Conservation (phyloP, 2,113 vertebrate species). For the Nothocercus nigrocapillus region DNA sequence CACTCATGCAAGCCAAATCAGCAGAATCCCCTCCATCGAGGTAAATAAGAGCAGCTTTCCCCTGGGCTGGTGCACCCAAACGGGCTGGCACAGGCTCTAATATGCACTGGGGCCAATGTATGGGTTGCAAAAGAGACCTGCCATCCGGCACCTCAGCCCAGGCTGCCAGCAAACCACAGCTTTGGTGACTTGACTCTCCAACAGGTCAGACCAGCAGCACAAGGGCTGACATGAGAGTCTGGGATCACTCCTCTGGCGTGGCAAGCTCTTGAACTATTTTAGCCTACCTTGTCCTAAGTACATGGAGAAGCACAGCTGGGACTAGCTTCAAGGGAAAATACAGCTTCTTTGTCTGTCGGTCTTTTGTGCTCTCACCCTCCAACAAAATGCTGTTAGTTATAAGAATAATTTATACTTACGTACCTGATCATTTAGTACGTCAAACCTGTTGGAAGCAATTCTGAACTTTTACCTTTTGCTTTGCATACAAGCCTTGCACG, state of each 20-base stretch:
- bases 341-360: neutral
- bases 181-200: neutral
- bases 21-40: neutral
- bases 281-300: neutral
- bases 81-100: constrained; percentile 16
- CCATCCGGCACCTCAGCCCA: neutral
- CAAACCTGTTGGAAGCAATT: neutral
- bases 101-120: neutral
- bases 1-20: neutral
- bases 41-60: neutral
- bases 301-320: fast-evolving
- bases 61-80: neutral
- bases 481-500: fast-evolving
- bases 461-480: constrained; percentile 27
- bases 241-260: neutral
- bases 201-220: neutral
- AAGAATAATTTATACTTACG: neutral
- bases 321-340: neutral
- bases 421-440: neutral
- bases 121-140: neutral
- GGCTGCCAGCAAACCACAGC: neutral
- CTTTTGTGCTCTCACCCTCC: neutral
- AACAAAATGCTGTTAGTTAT: neutral
- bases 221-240: neutral
- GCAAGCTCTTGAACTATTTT: neutral